Conservation (phyloP, 2,113 vertebrate species). For the Corvus hawaiiensis region DNA sequence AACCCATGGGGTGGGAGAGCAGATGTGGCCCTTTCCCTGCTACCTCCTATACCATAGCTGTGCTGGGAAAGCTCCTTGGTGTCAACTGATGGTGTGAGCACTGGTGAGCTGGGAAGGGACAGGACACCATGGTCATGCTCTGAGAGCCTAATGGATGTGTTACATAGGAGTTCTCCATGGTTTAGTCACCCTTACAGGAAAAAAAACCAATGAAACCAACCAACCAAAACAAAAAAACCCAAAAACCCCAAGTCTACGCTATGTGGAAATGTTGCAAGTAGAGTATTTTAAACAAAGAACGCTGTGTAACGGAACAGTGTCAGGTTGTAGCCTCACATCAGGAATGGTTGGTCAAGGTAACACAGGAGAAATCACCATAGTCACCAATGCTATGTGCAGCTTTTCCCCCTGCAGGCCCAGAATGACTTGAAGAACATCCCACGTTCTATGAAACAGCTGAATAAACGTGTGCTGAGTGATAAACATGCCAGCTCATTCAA, state of each 20-base stretch:
- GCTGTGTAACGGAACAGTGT: neutral
- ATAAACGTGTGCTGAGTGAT: neutral
- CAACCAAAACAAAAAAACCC: neutral
- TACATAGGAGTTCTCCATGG: neutral
- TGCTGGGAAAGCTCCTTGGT: neutral
- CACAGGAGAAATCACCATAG: neutral
- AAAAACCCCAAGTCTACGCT: fast-evolving
- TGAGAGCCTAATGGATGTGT: neutral
- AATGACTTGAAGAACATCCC: neutral
- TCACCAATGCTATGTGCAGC: neutral
- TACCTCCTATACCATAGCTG: neutral
- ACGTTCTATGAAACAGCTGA: neutral
- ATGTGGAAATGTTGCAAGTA: neutral
- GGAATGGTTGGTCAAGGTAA: neutral
- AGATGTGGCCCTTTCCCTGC: neutral
- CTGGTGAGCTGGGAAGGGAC: neutral
- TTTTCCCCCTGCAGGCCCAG: neutral
- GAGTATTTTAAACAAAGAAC: neutral
- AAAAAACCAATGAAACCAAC: fast-evolving
- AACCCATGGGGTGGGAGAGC: neutral
- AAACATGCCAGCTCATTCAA: fast-evolving
- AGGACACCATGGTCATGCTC: neutral
- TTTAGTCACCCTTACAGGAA: neutral
- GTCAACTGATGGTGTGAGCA: neutral
- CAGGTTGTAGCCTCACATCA: neutral